Base-by-base conservation (phyloP, 2,113 vertebrate genomes). In the Cariama cristata region DNA sequence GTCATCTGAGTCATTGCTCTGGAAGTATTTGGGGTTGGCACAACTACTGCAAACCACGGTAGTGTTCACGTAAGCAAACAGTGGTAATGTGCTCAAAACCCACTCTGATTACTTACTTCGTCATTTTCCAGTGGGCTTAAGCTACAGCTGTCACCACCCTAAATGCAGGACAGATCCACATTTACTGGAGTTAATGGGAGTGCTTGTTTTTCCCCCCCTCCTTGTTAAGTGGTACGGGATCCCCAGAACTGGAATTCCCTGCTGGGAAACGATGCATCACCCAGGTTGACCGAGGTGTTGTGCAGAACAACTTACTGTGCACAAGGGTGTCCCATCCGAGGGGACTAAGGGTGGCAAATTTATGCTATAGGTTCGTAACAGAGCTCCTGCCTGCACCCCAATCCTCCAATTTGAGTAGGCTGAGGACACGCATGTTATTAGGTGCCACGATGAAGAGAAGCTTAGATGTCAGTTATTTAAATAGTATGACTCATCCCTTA, bases 401-500 rank as follows among this genome's bases (percentile, higher is more conserved):
- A 6, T 64, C 77, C 49, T 75, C 62, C 82, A 45, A 6, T n/a
- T 2, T 40, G 84, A 82, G 84, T 64, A 74, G 62, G 73, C 81
- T 63, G 81, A 93, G 77, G 92, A 73, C 62, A 23, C 0, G 1
- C 15, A 3, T 10, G 8, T 60, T 91, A 79, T 58, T 85, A 82
- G 93, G 44, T 88, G 87, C 87, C 77, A 85, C 64, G 62, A 30
- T 62, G 53, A 79, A 88, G 56, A 88, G 56, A 81, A 79, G 27
- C 87, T 90, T 79, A 53, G 73, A n/a, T 73, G 93, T 93, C 89
- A 86, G 95, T 88, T 97, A 90, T 93, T 97, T 93, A 90, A 93
- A 90, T 55, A 73, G 69, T 9, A 3, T 97, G 93, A 96, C 71
- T 96, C 96, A 93, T 82, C 66, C n/a, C 69, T 90, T 87, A 93